Evolutionary conservation across 2,797 vertebrate genomes (phyloP).

Genomic region (Yasuhikotakia modesta): DNA sequence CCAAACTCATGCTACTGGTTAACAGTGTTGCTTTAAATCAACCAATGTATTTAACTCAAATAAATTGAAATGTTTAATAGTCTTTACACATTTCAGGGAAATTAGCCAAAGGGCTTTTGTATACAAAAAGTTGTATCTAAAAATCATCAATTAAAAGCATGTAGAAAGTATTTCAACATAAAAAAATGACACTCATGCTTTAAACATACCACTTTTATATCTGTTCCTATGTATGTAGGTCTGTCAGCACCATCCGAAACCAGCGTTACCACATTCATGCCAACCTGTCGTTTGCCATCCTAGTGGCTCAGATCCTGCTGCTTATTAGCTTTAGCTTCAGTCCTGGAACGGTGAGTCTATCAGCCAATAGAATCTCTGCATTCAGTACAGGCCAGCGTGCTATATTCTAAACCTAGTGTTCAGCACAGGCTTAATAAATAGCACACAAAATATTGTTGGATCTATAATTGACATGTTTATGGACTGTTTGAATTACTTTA

Average conservation of each 20-base stretch:
- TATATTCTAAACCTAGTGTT: background rate
- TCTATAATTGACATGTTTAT: background rate
- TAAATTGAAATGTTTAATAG: no score
- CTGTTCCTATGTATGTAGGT: conserved; percentile 73
- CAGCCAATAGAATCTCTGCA: background rate
- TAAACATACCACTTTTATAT: no score
- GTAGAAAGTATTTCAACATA: no score
- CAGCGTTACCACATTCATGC: conserved; percentile 97
- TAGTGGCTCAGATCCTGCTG: conserved; percentile 91
- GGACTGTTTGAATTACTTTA: conserved; percentile 9
- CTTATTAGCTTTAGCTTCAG: conserved; percentile 88
- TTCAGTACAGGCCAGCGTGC: background rate
- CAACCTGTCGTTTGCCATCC: conserved; percentile 90
- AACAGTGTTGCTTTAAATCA: no score
- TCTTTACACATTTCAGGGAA: no score
- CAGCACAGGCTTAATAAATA: background rate
- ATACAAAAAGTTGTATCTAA: no score
- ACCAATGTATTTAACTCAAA: no score
- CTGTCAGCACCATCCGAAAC: conserved; percentile 93
- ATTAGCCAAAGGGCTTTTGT: no score
- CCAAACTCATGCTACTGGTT: no score
- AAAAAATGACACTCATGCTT: no score
- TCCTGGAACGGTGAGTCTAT: conserved; percentile 82
- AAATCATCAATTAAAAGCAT: no score
- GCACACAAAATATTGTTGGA: background rate